Conservation (phyloP, 2,113 vertebrate genomes). For the Motacilla alba region DNA sequence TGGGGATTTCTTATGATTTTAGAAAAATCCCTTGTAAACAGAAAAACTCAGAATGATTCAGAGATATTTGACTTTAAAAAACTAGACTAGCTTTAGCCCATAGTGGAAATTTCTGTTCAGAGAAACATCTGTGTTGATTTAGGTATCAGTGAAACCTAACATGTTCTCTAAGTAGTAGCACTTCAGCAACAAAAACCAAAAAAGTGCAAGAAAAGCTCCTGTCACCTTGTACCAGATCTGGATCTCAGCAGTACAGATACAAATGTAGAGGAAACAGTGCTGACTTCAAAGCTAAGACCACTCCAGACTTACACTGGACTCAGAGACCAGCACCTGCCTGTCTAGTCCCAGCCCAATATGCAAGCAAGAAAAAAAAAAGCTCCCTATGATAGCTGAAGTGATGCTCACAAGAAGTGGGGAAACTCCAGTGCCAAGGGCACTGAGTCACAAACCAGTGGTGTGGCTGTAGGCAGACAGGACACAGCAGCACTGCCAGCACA, state of each 20-base stretch:
- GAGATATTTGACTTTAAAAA: neutral
- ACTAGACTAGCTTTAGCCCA: neutral
- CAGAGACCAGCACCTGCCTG: neutral
- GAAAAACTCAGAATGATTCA: neutral
- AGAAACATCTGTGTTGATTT: slow-evolving; percentile 26
- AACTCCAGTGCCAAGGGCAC: neutral
- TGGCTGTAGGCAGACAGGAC: neutral
- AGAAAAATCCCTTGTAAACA: neutral
- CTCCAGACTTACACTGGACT: neutral
- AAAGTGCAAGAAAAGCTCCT: neutral
- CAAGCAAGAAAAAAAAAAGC: neutral
- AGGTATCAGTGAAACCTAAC: neutral
- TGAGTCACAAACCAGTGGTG: fast-evolving
- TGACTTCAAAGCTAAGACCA: neutral
- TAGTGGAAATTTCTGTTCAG: neutral
- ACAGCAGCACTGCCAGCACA: neutral
- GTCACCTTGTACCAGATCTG: neutral
- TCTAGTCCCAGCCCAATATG: neutral
- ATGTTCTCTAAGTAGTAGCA: neutral
- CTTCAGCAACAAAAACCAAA: slow-evolving; percentile 5
- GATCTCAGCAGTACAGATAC: neutral
- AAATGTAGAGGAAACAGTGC: neutral
- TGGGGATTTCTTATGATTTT: neutral
- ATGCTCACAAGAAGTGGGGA: neutral
- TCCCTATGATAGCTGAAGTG: no score